A percentile compares a stretch with the other conserved stretches of the same genome.
These are phyloP conservation scores for Calonectris borealis DNA, from an alignment of 2,113 vertebrate genomes.

Conservation along the genomic window DNA sequence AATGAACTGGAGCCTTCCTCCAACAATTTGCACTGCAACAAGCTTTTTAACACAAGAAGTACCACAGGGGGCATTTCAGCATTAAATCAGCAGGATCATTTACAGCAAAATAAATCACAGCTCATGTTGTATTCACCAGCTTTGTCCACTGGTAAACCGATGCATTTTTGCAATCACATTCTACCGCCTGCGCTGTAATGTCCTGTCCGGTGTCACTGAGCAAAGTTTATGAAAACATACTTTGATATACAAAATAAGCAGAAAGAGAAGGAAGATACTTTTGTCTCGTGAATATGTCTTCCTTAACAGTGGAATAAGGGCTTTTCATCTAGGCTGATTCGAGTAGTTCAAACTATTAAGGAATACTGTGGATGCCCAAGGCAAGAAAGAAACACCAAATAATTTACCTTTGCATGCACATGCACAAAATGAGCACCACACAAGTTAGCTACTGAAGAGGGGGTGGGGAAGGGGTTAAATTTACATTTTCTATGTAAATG, in stretches of 20 bases:
- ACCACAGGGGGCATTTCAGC: not conserved
- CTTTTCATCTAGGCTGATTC: not conserved
- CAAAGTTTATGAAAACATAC: not conserved
- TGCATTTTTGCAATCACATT: not conserved
- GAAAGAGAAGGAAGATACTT: not conserved
- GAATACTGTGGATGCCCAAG: not conserved
- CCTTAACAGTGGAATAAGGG: not conserved
- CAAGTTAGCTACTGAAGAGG: not conserved
- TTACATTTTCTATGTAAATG: slow-evolving; percentile 6
- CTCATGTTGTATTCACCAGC: fast-evolving
- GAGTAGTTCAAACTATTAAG: not conserved
- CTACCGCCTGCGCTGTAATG: not conserved
- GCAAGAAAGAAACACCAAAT: not conserved
- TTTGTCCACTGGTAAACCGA: not conserved
- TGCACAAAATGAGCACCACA: not conserved
- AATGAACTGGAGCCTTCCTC: not conserved
- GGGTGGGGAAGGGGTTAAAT: not conserved
- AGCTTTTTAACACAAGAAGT: not conserved
- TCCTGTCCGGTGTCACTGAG: not conserved
- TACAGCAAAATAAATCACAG: not conserved
- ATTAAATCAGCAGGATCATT: not conserved
- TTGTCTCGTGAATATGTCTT: not conserved
- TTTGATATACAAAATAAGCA: not conserved
- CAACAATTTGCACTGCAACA: not conserved
- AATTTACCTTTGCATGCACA: not conserved